Evolutionary conservation across 2,888 invertebrate genomes (phyloP).

Genomic region (Drosophila glabriapex): DNA sequence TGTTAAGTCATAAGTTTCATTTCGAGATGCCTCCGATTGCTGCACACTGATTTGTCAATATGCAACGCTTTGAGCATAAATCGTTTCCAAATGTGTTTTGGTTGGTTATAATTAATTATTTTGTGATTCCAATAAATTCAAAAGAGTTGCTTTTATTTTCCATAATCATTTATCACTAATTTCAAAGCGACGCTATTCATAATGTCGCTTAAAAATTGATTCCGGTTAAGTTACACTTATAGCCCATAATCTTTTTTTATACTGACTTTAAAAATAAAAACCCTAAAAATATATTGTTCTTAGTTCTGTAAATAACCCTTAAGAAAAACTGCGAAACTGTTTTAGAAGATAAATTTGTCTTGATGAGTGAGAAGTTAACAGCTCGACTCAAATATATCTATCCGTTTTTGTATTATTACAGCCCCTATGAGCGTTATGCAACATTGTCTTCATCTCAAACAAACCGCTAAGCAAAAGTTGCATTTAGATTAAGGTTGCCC

Average conservation of each 20-base stretch:
- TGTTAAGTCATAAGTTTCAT: slow-evolving; percentile 29
- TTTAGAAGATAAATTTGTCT: background rate
- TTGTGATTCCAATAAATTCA: background rate
- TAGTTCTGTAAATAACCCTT: background rate
- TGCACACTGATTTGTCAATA: slow-evolving; percentile 10
- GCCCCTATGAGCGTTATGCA: slow-evolving; percentile 7
- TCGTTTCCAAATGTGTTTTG: background rate
- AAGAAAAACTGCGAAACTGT: background rate
- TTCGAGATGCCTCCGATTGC: background rate
- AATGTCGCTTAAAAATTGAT: background rate
- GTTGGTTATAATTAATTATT: background rate
- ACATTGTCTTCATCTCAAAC: slow-evolving; percentile 11
- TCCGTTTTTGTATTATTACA: background rate
- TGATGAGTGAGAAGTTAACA: background rate
- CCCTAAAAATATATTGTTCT: background rate
- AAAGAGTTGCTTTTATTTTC: background rate
- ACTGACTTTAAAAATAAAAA: background rate
- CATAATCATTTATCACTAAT: background rate
- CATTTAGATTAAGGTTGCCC: slow-evolving; percentile 58
- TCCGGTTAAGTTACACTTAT: background rate
- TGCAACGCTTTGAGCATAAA: background rate
- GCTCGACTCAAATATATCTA: slow-evolving; percentile 2
- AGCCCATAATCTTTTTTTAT: background rate
- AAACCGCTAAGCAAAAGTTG: slow-evolving; percentile 13
- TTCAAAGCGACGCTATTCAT: background rate